Evolutionary conservation across 2,113 vertebrate genomes (phyloP).

Genomic region (Apistogramma diplotaenia): DNA sequence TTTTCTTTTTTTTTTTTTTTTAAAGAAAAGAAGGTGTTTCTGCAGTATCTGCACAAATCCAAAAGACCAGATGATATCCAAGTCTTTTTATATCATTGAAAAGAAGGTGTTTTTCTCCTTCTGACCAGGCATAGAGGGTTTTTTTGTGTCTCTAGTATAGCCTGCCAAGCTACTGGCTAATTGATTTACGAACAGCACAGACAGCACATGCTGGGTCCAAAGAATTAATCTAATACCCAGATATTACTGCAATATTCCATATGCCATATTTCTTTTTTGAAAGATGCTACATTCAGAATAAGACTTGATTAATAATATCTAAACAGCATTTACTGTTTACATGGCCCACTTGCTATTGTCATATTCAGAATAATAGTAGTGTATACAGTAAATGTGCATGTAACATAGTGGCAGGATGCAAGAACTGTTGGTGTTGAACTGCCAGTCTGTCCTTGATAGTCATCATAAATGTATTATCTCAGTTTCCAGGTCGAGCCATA

Average conservation of each 20-base stretch:
- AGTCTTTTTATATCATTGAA: background rate
- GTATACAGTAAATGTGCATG: background rate
- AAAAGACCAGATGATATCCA: background rate
- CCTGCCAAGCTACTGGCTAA: background rate
- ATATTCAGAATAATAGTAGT: background rate
- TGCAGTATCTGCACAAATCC: background rate
- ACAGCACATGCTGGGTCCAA: background rate
- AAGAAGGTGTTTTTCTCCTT: background rate
- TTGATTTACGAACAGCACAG: background rate
- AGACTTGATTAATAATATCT: background rate
- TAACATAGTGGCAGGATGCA: background rate
- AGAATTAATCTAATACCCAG: background rate
- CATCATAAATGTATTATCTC: background rate
- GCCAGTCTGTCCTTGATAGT: background rate
- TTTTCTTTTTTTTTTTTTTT: background rate
- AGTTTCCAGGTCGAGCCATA: conserved; percentile 50
- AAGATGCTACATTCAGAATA: background rate
- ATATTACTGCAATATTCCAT: background rate
- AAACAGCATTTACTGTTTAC: background rate
- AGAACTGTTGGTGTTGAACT: background rate
- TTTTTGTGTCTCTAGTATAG: background rate
- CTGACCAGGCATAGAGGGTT: background rate
- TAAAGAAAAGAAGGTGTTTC: background rate
- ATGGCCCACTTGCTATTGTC: background rate
- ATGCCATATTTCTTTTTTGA: background rate